These are phyloP conservation scores for Oreochromis aureus DNA, from an alignment of 2,113 vertebrate genomes.

Conservation along the genomic window DNA sequence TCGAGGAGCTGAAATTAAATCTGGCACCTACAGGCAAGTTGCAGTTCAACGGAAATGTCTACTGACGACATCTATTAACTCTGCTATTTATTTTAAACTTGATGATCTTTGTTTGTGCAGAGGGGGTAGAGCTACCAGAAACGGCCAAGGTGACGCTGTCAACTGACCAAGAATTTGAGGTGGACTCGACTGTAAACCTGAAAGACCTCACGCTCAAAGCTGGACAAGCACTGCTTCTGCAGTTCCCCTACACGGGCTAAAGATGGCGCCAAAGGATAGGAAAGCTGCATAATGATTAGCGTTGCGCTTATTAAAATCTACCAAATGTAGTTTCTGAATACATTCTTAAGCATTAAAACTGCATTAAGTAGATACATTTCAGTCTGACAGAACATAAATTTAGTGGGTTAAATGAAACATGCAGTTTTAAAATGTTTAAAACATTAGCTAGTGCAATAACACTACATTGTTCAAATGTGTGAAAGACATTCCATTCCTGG, in stretches of 20 bases:
- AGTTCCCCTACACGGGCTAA: conserved; percentile 71
- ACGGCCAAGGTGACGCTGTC: conserved; percentile 59
- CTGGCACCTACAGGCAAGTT: conserved; percentile 12
- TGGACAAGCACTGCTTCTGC: conserved; percentile 70
- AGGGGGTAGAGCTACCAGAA: conserved; percentile 50
- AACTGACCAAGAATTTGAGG: conserved; percentile 26
- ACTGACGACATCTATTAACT: not conserved
- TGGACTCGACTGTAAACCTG: conserved; percentile 35
- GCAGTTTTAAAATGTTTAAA: not conserved
- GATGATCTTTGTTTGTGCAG: conserved; percentile 1
- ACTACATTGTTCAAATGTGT: not conserved
- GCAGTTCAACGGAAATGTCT: rapidly evolving
- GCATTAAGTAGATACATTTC: not conserved
- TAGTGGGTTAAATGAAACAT: not conserved
- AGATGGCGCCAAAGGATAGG: conserved; percentile 16
- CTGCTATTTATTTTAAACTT: not conserved
- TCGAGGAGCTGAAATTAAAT: not conserved
- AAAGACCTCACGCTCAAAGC: conserved; percentile 50
- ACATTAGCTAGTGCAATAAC: not conserved
- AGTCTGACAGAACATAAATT: not conserved
- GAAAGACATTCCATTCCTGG: conserved; percentile 42
- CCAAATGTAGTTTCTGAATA: not conserved
- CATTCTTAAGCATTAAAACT: not conserved
- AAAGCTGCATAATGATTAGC: not conserved
- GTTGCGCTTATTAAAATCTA: not conserved